Conservation (phyloP, 2,888 invertebrate genomes). For the Meganola albula region DNA sequence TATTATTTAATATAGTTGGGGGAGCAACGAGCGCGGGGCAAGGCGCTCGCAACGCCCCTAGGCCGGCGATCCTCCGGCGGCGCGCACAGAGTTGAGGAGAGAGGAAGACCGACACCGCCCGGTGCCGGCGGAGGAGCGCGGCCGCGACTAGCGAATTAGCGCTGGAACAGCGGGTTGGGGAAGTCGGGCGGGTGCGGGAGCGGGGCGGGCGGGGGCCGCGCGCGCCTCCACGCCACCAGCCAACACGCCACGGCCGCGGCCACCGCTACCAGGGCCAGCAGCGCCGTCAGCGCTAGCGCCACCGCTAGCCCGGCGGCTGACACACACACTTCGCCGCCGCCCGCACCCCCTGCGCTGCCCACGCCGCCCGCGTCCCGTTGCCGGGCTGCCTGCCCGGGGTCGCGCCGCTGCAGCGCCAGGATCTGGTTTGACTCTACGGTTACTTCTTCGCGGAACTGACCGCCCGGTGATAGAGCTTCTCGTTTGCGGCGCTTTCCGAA, state of each 20-base stretch:
- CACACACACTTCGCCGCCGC: conserved; percentile 90
- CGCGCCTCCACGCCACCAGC: conserved; percentile 94
- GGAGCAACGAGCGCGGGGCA: conserved; percentile 58
- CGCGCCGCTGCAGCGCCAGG: conserved; percentile 90
- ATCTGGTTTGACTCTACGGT: conserved; percentile 95
- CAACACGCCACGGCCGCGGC: conserved; percentile 97
- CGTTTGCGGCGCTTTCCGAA: conserved; percentile 88
- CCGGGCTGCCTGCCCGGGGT: conserved; percentile 85
- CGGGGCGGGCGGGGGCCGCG: conserved; percentile 91
- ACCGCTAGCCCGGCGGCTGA: conserved; percentile 96
- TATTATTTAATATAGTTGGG: conserved; percentile 34
- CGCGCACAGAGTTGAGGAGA: conserved; percentile 64
- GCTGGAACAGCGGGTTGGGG: conserved; percentile 92
- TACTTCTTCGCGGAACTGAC: conserved; percentile 94
- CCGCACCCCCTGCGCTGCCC: conserved; percentile 72
- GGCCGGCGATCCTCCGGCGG: conserved; percentile 74
- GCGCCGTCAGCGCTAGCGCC: conserved; percentile 93
- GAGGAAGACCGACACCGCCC: conserved; percentile 73
- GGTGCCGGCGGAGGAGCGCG: conserved; percentile 75
- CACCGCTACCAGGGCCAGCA: conserved; percentile 93
- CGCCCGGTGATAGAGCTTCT: conserved; percentile 81
- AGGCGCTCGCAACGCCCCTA: conserved; percentile 65
- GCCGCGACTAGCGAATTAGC: conserved; percentile 65
- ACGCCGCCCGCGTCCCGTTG: conserved; percentile 84
- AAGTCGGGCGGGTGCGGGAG: conserved; percentile 96